These are phyloP conservation scores for Lithophane socia DNA, from an alignment of 2,888 invertebrate species.

Conservation along the genomic window DNA sequence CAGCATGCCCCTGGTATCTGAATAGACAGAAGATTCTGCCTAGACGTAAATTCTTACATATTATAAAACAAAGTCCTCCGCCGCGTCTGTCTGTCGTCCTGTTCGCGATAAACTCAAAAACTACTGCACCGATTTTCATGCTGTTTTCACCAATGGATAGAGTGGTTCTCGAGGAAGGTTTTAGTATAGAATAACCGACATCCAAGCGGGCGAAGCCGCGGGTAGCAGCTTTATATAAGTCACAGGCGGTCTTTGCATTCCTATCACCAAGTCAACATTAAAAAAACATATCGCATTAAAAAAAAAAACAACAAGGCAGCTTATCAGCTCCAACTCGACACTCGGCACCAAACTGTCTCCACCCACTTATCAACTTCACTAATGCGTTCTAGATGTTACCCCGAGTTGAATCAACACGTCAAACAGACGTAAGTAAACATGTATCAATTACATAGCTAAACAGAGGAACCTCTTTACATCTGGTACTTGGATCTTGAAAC, in stretches of 20 bases:
- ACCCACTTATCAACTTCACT: neutral
- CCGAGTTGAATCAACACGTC: constrained; percentile 41
- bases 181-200: no score
- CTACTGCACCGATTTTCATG: no score
- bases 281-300: neutral
- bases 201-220: no score
- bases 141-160: no score
- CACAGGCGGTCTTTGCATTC: neutral
- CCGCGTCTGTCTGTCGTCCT: no score
- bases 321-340: constrained; percentile 23
- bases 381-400: constrained; percentile 46
- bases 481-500: constrained; percentile 35
- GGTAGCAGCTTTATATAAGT: neutral
- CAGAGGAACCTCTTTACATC: constrained; percentile 39
- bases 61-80: no score
- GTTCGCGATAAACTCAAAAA: no score
- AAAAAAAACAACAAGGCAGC: neutral
- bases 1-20: neutral
- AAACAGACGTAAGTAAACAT: constrained; percentile 36
- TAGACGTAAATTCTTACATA: no score
- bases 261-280: neutral
- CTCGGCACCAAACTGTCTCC: constrained; percentile 52
- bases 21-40: neutral
- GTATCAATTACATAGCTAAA: constrained; percentile 59
- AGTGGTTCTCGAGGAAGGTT: no score